A percentile compares a stretch with the other conserved stretches of the same genome.
Evolutionary conservation across 2,888 invertebrate species (phyloP).

Genomic region (Chydorus sphaericus): DNA sequence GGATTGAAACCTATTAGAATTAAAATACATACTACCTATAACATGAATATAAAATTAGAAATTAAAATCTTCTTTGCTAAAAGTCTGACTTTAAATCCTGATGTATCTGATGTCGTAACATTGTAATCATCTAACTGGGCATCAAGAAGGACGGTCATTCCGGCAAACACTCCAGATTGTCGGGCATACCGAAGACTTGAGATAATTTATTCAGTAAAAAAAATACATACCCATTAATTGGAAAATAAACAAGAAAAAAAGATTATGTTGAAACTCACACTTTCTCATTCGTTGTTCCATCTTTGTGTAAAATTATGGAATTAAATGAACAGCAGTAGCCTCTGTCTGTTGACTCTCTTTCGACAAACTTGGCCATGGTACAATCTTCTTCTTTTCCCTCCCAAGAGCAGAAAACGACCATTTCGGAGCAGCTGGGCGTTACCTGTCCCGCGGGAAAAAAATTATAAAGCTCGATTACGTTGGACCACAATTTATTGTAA

Average conservation of each 20-base stretch:
- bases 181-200: too few species aligned
- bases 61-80: not conserved
- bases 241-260: not conserved
- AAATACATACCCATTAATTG: too few species aligned
- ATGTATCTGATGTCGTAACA: conserved; percentile 9
- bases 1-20: conserved; percentile 5
- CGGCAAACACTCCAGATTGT: conserved; percentile 4
- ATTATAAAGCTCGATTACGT: not conserved
- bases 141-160: conserved; percentile 10
- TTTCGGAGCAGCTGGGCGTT: conserved; percentile 13
- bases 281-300: not conserved
- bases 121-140: conserved; percentile 9
- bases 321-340: conserved; percentile 16
- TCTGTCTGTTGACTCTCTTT: conserved; percentile 13
- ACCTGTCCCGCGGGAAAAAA: not conserved
- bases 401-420: conserved; percentile 13
- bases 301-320: not conserved
- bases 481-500: not conserved
- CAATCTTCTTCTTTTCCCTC: conserved; percentile 11
- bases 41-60: not conserved
- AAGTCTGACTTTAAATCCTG: conserved; percentile 14
- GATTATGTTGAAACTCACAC: not conserved
- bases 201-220: not conserved
- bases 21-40: too few species aligned
- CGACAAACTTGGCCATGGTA: conserved; percentile 4